A percentile compares a stretch with the other conserved stretches of the same genome.
Evolutionary conservation across 2,113 vertebrate genomes (phyloP).

Genomic region (Corydoras sp.): DNA sequence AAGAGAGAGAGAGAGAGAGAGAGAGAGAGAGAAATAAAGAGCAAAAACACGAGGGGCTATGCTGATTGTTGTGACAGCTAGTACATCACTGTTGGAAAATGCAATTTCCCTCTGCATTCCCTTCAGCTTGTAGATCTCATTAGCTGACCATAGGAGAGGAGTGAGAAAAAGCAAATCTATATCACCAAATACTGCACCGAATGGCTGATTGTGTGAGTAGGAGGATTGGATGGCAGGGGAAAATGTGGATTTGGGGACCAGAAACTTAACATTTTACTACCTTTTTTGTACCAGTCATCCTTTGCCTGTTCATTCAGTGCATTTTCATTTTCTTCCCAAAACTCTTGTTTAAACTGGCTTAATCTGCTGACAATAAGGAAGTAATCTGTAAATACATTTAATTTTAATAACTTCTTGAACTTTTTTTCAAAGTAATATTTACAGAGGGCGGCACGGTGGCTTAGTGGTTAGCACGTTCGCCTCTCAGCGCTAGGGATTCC

Average conservation of each 20-base stretch:
- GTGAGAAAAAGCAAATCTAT: constrained; percentile 26
- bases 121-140: constrained; percentile 48
- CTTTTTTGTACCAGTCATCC: too few species aligned
- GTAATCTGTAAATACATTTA: too few species aligned
- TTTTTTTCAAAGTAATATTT: too few species aligned
- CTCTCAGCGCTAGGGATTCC: too few species aligned
- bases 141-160: constrained; percentile 36
- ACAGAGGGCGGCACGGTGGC: too few species aligned
- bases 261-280: background rate
- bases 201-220: constrained; percentile 13
- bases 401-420: too few species aligned
- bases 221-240: background rate
- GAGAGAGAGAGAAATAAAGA: constrained; percentile 41
- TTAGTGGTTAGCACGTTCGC: too few species aligned
- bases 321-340: too few species aligned
- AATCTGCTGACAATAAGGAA: too few species aligned
- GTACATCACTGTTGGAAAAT: constrained; percentile 54
- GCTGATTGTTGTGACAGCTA: constrained; percentile 50
- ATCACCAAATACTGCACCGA: constrained; percentile 13
- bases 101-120: constrained; percentile 49
- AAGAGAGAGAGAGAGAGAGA: constrained; percentile 38
- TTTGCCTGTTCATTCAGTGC: too few species aligned
- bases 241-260: background rate
- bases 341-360: too few species aligned
- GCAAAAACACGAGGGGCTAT: constrained; percentile 45